These are phyloP conservation scores for Lota lota DNA, from an alignment of 2,113 vertebrate species.

Conservation along the genomic window DNA sequence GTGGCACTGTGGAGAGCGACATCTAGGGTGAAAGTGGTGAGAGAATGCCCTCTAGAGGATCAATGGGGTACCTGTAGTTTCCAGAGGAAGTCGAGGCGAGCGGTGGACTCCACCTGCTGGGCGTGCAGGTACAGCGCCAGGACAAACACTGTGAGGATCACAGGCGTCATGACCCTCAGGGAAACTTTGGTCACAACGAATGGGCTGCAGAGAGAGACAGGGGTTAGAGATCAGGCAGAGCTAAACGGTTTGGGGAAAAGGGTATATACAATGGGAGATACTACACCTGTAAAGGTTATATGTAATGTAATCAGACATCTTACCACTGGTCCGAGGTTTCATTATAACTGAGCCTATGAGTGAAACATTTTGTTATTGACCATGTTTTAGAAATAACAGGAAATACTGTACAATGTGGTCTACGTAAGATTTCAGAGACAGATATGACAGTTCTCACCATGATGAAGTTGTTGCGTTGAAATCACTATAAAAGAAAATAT, in stretches of 20 bases:
- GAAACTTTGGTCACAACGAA: conserved; percentile 83
- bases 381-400: no score
- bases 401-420: no score
- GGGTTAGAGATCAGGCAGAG: not conserved
- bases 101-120: conserved; percentile 95
- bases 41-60: conserved; percentile 37
- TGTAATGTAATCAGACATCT: conserved; percentile 42
- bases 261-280: no score
- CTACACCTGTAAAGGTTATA: not conserved
- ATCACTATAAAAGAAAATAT: conserved; percentile 46
- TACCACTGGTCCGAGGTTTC: conserved; percentile 82
- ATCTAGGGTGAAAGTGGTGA: not conserved
- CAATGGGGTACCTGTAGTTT: conserved; percentile 85
- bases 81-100: conserved; percentile 96
- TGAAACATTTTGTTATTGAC: not conserved
- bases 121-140: conserved; percentile 94
- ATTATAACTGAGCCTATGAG: conserved; percentile 75
- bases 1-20: not conserved
- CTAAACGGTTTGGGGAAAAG: not conserved
- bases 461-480: conserved; percentile 70
- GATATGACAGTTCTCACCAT: conserved; percentile 55
- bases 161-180: conserved; percentile 88
- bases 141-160: conserved; percentile 90
- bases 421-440: not conserved
- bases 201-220: conserved; percentile 42